Base-by-base conservation (phyloP, 2,113 vertebrate genomes). In the Mus pahari region DNA sequence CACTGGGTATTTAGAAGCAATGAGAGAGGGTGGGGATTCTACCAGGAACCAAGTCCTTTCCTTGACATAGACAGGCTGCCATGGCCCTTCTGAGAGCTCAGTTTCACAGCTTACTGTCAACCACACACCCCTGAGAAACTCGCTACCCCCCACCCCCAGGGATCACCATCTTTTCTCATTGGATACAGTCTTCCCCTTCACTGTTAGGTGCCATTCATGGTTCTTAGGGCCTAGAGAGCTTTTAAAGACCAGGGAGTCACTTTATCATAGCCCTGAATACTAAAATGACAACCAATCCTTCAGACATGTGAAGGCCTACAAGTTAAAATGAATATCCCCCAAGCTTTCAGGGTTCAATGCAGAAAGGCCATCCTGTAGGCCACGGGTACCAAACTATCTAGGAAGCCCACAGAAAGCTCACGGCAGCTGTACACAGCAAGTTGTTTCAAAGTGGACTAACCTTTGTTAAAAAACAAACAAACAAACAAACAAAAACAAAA, bases 11-110 rank as follows among this genome's bases (percentile, higher is more conserved):
- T 14, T 45, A 64, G 58, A 84, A 39, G 24, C n/a, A 10, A 66
- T 36, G 12, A 6, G 68, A 20, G 24, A 26, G 1, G 14, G 1
- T 22, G 2, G 13, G 45, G 60, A 4, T 39, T 13, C 24, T 16
- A 7, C 0, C 10, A n/a, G 68, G 16, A n/a, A 58, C 28, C 3
- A 2, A 36, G 0, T 11, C 13, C 3, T 4, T 5, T 22, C 36
- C 17, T 9, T 24, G 33, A 14, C 26, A 12, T 20, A 53, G 50
- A 19, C 0, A 17, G 16, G 26, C 50, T 48, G 17, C 7, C 2
- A 31, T 12, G 53, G 22, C 14, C 42, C 1, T 3, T 13, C 36
- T 45, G 4, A 0, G 1, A 0, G 0, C n/a, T 24, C 14, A 1
- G 0, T 7, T 50, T 19, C 28, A 14, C 1, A 20, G 5, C 4